Base-by-base conservation (phyloP, 2,888 invertebrate species). In the Anagyrus pseudococci region DNA sequence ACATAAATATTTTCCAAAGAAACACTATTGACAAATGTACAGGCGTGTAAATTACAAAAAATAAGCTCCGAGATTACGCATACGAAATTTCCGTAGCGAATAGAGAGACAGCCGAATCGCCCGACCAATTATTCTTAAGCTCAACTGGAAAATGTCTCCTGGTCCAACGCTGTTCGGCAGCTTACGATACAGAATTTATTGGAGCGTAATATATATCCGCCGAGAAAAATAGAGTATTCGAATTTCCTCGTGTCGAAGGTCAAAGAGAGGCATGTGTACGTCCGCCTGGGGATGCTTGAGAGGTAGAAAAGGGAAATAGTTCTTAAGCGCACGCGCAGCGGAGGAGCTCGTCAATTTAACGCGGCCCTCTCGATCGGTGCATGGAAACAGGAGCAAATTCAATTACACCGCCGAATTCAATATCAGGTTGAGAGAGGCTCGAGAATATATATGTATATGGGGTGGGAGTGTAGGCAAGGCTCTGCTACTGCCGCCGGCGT, bases 311-410 rank as follows among this genome's bases (percentile, higher is more conserved):
- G 25, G 22, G n/a, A 25, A 40, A 17, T 4, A 41, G 13, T 7
- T 29, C 19, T n/a, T 44, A 19, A 4, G 20, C 22, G 53, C 29
- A 20, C 41, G 59, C 52, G 6, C n/a, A n/a, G n/a, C n/a, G n/a
- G n/a, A n/a, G n/a, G n/a, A n/a, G n/a, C n/a, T 40, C 50, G 46
- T 52, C 46, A 29, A 52, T 64, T 69, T 68, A 71, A 69, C 71
- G 58, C 62, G 61, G 67, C 64, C 67, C 68, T 37, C 69, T 71
- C 68, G 71, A 71, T 71, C 70, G 67, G 71, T 70, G 68, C 68
- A 71, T 71, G 69, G 71, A 73, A 75, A 74, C 72, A 70, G 70
- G 73, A 73, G 69, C 67, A 70, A 75, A 75, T 75, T 76, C 75
- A 75, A 76, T 76, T 74, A 76, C 71, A 69, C 61, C 69, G 65